Percentiles rank a stretch among this genome's conserved stretches.
phyloP scores from a whole-genome alignment of 1,140 invertebrate genomes.

The Cylas formicarius region DNA sequence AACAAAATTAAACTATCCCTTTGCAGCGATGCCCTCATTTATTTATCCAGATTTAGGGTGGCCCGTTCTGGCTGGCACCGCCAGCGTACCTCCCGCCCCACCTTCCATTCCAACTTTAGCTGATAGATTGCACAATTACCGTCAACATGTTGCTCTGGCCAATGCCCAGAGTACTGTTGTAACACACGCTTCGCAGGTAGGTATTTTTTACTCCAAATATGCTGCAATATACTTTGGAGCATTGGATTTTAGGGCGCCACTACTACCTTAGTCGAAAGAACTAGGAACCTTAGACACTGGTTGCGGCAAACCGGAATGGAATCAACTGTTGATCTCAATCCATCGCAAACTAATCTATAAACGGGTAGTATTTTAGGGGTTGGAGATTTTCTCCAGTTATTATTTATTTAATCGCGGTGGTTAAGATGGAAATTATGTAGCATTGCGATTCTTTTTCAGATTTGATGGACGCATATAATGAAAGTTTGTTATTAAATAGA shows the following conservation, averaged over 20 bases:
- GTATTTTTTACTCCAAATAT: background rate
- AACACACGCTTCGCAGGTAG: conserved; percentile 40
- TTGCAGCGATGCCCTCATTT: conserved; percentile 45
- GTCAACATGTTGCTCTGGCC: conserved; percentile 41
- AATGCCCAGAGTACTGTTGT: conserved; percentile 44
- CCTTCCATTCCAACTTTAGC: conserved; percentile 47
- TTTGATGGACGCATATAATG: too few species aligned
- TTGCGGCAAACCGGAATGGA: conserved; percentile 45
- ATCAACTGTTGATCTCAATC: conserved; percentile 23
- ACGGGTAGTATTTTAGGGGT: too few species aligned
- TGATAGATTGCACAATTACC: conserved; percentile 47
- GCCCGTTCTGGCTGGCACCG: conserved; percentile 43
- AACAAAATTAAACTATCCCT: conserved; percentile 1
- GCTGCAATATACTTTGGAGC: background rate
- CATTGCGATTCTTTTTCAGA: too few species aligned
- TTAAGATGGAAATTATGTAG: too few species aligned
- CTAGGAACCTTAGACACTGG: conserved; percentile 59
- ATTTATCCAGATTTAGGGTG: conserved; percentile 56
- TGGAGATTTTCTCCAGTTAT: too few species aligned
- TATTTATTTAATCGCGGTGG: too few species aligned
- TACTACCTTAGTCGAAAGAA: conserved; percentile 56
- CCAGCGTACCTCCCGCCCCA: conserved; percentile 36
- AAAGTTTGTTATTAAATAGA: too few species aligned
- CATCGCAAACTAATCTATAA: conserved; percentile 38
- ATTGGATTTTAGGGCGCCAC: conserved; percentile 37